Base-by-base conservation (phyloP, 2,113 vertebrate genomes). In the Scomber colias region DNA sequence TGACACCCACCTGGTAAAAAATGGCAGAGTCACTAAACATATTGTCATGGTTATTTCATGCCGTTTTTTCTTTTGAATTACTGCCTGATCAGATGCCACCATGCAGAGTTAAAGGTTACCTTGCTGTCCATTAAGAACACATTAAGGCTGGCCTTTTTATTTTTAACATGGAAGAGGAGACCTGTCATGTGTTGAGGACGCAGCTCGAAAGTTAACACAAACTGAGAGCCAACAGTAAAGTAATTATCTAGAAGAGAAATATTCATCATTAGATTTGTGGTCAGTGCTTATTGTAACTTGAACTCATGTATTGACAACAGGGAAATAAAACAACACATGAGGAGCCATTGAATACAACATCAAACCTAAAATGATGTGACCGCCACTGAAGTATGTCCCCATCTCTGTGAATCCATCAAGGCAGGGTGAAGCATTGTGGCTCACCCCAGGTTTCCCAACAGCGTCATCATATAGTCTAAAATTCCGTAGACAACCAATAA, bases 381-480 rank as follows among this genome's bases (percentile, higher is more conserved):
- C 96, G 15, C 96, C 96, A 71, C 94, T 95, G 84, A 98, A 98
- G 86, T 95, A 96, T 16, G 94, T 84, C 74, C 97, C 97, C 0
- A 50, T 87, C 72, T 95, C 95, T 68, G 87, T 80, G 63, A 85
- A 80, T 44, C 83, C 86, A 21, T 93, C 87, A 11, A 92, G 80
- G 83, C 97, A 98, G 3, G 96, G 95, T 44, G 90, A 89, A 4
- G 94, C 63, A 0, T 92, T 94, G 6, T 83, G 77, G 53, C 90
- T 96, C 11, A 71, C 80, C 15, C 90, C 88, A 16, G 94, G 93
- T 21, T 78, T 75, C 19, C 72, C 88, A 55, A 96, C 59, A 48
- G 72, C 75, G 14, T 90, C 90, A 19, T 94, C 87, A n/a, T 96
- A 94, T 86, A 97, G 57, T 78, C 90, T 95, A 54, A 98, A 94